Evolutionary conservation across 2,113 vertebrate genomes (phyloP).

Genomic region (Oplegnathus fasciatus): DNA sequence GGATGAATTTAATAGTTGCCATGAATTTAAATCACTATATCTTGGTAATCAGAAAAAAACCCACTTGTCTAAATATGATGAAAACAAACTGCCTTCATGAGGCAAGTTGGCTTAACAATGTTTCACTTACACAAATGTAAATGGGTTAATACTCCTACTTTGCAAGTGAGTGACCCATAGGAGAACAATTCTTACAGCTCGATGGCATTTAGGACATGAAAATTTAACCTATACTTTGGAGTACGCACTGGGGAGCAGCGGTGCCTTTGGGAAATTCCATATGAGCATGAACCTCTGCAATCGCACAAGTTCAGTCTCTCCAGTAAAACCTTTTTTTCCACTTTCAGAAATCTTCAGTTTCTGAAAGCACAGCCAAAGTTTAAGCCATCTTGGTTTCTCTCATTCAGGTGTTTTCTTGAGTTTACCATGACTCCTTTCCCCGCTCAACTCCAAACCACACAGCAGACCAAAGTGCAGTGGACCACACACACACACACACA

Average conservation of each 20-base stretch:
- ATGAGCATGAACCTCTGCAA: neutral
- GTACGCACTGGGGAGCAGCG: neutral
- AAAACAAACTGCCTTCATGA: neutral
- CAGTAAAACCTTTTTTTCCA: slow-evolving; percentile 4
- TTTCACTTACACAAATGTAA: neutral
- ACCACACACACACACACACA: neutral
- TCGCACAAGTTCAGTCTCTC: neutral
- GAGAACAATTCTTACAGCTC: neutral
- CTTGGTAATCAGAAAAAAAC: neutral
- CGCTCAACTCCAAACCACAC: neutral
- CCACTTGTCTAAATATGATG: neutral
- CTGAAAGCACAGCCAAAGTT: neutral
- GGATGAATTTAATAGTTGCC: neutral
- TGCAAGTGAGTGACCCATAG: neutral
- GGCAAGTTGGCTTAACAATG: neutral
- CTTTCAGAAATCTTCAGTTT: neutral
- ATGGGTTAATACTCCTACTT: neutral
- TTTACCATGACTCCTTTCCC: neutral
- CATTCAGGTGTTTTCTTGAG: neutral
- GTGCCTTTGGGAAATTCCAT: slow-evolving; percentile 1
- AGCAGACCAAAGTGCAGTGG: neutral
- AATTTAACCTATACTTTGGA: neutral
- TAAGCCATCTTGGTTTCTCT: neutral
- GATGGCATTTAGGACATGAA: neutral
- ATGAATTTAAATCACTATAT: neutral